Evolutionary conservation across 2,888 invertebrate species (phyloP).

Genomic region (Drosophila subsilvestris): DNA sequence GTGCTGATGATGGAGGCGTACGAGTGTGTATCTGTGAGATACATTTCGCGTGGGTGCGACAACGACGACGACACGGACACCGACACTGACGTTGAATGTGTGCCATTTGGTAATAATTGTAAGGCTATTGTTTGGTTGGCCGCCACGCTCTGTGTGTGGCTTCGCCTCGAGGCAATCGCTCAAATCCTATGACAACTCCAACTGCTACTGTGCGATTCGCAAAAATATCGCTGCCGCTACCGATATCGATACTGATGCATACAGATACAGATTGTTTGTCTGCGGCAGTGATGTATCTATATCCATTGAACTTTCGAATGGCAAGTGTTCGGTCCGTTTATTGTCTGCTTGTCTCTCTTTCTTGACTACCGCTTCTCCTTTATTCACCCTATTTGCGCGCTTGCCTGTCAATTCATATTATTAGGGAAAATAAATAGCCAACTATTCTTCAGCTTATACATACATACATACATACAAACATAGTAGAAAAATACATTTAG

Average conservation of each 20-base stretch:
- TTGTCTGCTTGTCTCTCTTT: constrained; percentile 50
- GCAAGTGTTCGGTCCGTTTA: constrained; percentile 57
- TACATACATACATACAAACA: background rate
- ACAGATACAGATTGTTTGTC: constrained; percentile 15
- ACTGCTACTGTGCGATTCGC: constrained; percentile 73
- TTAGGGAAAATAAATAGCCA: constrained; percentile 49
- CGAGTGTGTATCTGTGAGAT: constrained; percentile 40
- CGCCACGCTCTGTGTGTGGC: constrained; percentile 76
- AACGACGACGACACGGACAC: background rate
- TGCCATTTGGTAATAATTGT: constrained; percentile 79
- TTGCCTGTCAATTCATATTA: constrained; percentile 50
- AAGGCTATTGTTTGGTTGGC: constrained; percentile 64
- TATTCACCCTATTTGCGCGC: constrained; percentile 26
- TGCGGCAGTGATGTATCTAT: constrained; percentile 55
- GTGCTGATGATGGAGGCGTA: constrained; percentile 31
- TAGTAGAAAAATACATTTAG: constrained; percentile 15
- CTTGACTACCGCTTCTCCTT: constrained; percentile 46
- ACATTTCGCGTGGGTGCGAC: constrained; percentile 49
- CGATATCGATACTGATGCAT: constrained; percentile 18
- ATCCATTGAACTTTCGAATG: constrained; percentile 58
- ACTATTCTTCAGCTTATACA: constrained; percentile 18
- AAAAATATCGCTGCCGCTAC: constrained; percentile 18
- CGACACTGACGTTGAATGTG: constrained; percentile 29
- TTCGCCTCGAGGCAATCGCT: constrained; percentile 80
- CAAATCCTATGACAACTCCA: constrained; percentile 81